These are phyloP conservation scores for Hydrozoanthus tunicans DNA, from an alignment of 64 coral and sea anemone genomes.

Conservation along the genomic window DNA sequence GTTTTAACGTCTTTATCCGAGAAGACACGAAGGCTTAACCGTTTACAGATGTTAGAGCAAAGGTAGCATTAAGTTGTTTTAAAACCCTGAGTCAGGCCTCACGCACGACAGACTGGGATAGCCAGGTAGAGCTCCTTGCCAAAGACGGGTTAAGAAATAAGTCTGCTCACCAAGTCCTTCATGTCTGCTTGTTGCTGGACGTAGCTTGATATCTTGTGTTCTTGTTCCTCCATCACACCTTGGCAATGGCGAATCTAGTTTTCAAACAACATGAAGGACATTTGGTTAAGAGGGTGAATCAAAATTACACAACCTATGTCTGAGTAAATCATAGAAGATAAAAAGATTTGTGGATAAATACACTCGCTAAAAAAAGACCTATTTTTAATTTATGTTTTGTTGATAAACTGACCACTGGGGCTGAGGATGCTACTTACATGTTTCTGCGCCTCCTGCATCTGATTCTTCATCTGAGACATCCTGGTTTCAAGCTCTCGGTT, in stretches of 20 bases:
- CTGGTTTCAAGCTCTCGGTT: conserved; percentile 64
- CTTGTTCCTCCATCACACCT: conserved; percentile 95
- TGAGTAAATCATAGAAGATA: background rate
- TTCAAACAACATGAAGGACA: background rate
- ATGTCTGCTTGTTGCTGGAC: conserved; percentile 85
- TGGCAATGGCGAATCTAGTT: conserved; percentile 87
- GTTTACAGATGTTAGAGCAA: too few relatives aligned
- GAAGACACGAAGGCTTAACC: too few relatives aligned
- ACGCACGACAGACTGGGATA: too few relatives aligned
- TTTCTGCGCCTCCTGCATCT: conserved; percentile 85
- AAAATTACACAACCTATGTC: background rate
- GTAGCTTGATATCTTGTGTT: conserved; percentile 79
- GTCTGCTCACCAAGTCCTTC: conserved; percentile 66
- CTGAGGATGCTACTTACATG: conserved; percentile 62
- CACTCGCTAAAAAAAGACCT: background rate
- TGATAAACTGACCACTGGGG: background rate
- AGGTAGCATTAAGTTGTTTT: too few relatives aligned
- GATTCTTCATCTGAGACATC: conserved; percentile 68
- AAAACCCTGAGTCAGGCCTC: too few relatives aligned
- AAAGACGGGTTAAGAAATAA: background rate
- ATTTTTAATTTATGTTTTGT: background rate
- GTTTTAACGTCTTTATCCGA: too few relatives aligned
- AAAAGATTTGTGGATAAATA: background rate
- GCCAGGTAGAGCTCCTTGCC: background rate
- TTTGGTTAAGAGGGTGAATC: background rate